Percentiles rank a stretch among this genome's conserved stretches.
These are phyloP conservation scores for Cyclura pinguis DNA, from an alignment of 2,797 vertebrate species.

Conservation along the genomic window DNA sequence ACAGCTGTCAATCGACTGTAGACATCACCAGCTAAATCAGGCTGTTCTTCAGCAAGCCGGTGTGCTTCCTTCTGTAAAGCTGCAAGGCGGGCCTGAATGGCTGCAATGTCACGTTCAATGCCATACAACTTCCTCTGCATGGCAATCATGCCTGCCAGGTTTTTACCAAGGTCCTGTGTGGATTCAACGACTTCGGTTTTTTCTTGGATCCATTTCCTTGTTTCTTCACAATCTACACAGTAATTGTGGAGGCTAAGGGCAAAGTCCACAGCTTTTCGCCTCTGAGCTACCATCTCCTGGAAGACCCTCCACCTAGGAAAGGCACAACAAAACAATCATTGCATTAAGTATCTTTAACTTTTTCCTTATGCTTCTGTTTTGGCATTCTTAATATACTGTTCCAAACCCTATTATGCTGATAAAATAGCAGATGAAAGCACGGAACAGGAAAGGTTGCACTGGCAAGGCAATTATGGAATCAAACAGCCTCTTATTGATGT, in stretches of 20 bases:
- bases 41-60: constrained; percentile 84
- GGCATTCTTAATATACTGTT: background rate
- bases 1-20: constrained; percentile 77
- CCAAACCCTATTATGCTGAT: background rate
- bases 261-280: constrained; percentile 86
- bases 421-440: background rate
- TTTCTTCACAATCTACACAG: constrained; percentile 93
- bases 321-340: background rate
- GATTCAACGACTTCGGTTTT: constrained; percentile 92
- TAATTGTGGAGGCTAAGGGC: constrained; percentile 93
- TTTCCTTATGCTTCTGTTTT: background rate
- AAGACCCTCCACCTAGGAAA: constrained; percentile 90
- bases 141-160: constrained; percentile 91
- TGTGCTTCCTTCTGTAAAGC: constrained; percentile 85
- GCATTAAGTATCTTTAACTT: background rate
- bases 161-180: constrained; percentile 90
- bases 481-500: background rate
- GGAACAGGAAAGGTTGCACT: background rate
- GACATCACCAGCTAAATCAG: constrained; percentile 84
- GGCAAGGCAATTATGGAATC: background rate
- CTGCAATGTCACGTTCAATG: constrained; percentile 90
- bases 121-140: constrained; percentile 96
- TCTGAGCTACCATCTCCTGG: constrained; percentile 86
- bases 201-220: constrained; percentile 89
- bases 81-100: constrained; percentile 87